Percentiles rank a stretch among this genome's conserved stretches.
Evolutionary conservation across 2,888 invertebrate species (phyloP).

Genomic region (Osedax fenrisi): DNA sequence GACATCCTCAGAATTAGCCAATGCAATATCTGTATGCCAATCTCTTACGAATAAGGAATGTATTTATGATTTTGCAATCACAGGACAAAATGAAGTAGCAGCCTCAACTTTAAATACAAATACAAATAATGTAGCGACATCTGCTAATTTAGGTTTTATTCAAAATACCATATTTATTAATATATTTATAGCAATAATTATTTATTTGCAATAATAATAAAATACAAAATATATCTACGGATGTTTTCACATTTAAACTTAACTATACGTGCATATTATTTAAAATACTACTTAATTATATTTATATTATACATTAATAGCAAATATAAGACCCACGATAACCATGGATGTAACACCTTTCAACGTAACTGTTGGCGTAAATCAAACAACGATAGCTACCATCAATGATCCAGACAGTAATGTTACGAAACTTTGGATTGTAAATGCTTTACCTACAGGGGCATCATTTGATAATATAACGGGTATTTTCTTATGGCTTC

Average conservation of each 20-base stretch:
- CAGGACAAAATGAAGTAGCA: slow-evolving; percentile 11
- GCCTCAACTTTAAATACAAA: background rate
- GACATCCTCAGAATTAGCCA: background rate
- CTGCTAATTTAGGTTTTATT: background rate
- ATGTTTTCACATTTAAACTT: background rate
- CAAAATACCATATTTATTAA: background rate
- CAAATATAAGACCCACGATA: background rate
- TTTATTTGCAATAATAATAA: background rate
- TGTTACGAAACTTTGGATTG: background rate
- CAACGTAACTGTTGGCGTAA: background rate
- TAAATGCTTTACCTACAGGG: background rate
- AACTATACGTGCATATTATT: background rate
- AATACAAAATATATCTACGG: background rate
- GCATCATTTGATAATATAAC: background rate
- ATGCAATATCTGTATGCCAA: background rate
- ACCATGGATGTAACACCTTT: background rate
- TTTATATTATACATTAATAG: background rate
- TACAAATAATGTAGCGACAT: slow-evolving; percentile 8
- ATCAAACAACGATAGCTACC: background rate
- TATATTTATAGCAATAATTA: background rate
- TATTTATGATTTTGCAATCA: slow-evolving; percentile 8
- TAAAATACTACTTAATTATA: background rate
- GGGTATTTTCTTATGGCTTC: background rate
- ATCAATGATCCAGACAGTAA: slow-evolving; percentile 6
- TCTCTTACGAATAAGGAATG: slow-evolving; percentile 13